Conservation (phyloP, 2,888 invertebrate genomes). For the Disparrhopalites patrizii region DNA sequence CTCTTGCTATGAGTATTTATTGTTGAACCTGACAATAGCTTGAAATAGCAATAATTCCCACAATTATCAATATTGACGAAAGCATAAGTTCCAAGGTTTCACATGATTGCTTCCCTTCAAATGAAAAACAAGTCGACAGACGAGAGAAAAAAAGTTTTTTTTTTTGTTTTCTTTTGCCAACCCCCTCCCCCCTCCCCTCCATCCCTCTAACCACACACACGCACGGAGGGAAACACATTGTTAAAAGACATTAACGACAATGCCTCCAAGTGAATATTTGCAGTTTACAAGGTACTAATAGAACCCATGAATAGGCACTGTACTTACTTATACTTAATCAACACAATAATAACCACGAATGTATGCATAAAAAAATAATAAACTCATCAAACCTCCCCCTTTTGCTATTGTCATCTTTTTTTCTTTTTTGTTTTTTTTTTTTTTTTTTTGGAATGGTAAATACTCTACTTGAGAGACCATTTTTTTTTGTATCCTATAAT, state of each 20-base stretch:
- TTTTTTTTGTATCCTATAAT: too few relatives aligned
- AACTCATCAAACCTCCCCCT: not conserved
- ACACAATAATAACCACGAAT: not conserved
- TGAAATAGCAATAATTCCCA: constrained; percentile 39
- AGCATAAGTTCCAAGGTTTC: constrained; percentile 31
- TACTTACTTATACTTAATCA: not conserved
- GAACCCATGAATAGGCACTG: not conserved
- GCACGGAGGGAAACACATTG: constrained; percentile 17
- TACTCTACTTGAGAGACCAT: too few relatives aligned
- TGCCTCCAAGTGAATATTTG: constrained; percentile 17
- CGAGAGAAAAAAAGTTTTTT: too few relatives aligned
- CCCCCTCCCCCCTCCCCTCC: too few relatives aligned
- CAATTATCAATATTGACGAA: constrained; percentile 40
- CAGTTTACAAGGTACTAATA: constrained; percentile 12
- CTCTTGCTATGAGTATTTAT: constrained; percentile 20
- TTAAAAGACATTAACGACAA: constrained; percentile 30
- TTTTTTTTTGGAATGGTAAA: too few relatives aligned
- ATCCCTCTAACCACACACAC: constrained; percentile 8
- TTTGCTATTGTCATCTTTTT: not conserved
- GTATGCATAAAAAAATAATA: not conserved
- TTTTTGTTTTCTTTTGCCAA: constrained; percentile 10
- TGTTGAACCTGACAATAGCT: constrained; percentile 33
- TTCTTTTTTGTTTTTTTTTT: too few relatives aligned
- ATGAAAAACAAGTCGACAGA: constrained; percentile 34
- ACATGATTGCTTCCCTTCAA: constrained; percentile 32